phyloP scores from a whole-genome alignment of 1,140 invertebrate species.

The Rhynchophorus ferrugineus region DNA sequence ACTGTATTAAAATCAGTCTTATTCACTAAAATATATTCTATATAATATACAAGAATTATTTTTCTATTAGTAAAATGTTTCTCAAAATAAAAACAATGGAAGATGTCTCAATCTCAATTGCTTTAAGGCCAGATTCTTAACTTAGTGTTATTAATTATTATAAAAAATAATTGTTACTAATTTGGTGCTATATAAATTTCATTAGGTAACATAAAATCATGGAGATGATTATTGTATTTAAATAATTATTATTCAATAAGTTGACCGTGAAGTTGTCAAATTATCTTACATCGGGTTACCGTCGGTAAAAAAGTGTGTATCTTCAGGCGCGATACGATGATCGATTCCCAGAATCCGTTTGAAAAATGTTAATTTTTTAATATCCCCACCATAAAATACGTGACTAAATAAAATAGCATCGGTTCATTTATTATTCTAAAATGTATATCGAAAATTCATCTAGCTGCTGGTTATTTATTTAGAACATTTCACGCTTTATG shows the following conservation, averaged over 20 bases:
- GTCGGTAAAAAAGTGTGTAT: conserved; percentile 4
- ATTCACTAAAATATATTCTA: too few relatives aligned
- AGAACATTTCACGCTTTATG: conserved; percentile 13
- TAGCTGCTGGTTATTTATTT: conserved; percentile 9
- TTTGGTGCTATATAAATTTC: too few relatives aligned
- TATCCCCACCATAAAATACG: conserved; percentile 7
- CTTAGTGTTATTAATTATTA: too few relatives aligned
- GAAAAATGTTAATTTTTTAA: conserved; percentile 3
- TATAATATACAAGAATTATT: too few relatives aligned
- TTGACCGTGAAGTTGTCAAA: neutral
- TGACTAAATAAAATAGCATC: conserved; percentile 11
- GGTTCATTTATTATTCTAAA: conserved; percentile 1
- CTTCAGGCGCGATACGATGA: neutral
- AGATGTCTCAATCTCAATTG: too few relatives aligned
- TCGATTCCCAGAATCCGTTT: conserved; percentile 4
- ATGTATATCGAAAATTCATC: neutral
- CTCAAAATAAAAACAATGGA: too few relatives aligned
- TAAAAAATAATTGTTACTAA: too few relatives aligned
- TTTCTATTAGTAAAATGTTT: too few relatives aligned
- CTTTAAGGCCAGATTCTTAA: too few relatives aligned
- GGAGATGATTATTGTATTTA: too few relatives aligned
- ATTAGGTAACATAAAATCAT: neutral
- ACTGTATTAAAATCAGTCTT: too few relatives aligned
- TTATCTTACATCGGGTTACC: neutral
- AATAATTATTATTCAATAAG: neutral